phyloP scores from a whole-genome alignment of 2,113 vertebrate species.

The Agapornis roseicollis region DNA sequence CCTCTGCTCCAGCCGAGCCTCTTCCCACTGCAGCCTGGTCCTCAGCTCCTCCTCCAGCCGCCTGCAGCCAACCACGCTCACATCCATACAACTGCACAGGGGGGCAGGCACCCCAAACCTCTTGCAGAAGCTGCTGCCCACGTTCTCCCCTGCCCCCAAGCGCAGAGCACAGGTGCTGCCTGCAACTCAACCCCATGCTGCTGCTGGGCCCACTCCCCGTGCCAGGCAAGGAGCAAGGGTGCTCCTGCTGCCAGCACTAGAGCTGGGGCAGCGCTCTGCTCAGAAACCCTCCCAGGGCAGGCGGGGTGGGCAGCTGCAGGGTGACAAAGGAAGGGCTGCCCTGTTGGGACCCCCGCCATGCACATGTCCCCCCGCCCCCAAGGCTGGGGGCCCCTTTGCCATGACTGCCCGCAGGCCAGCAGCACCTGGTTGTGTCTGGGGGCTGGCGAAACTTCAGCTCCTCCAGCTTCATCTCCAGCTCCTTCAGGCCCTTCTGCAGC shows the following conservation, averaged over 20 bases:
- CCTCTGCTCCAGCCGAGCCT: not conserved
- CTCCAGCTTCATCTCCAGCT: not conserved
- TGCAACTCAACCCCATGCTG: not conserved
- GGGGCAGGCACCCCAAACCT: not conserved
- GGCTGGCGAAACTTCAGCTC: not conserved
- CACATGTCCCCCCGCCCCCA: rapidly evolving
- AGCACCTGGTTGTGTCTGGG: not conserved
- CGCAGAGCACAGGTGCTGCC: not conserved
- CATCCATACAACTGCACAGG: not conserved
- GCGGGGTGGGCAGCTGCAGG: not conserved
- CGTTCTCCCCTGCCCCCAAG: too few relatives aligned
- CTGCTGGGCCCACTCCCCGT: not conserved
- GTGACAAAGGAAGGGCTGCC: not conserved
- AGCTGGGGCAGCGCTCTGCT: not conserved
- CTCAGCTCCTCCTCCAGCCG: not conserved
- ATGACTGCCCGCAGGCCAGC: rapidly evolving
- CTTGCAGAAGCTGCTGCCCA: not conserved
- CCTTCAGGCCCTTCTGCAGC: not conserved
- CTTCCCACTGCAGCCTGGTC: not conserved
- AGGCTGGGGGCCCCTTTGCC: not conserved
- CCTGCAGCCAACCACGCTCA: not conserved
- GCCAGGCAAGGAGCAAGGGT: not conserved
- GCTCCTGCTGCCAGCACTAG: not conserved
- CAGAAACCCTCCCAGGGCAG: rapidly evolving
- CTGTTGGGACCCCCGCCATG: not conserved